These are phyloP conservation scores for Pterocles orientalis DNA, from an alignment of 2,113 vertebrate species.

Conservation along the genomic window DNA sequence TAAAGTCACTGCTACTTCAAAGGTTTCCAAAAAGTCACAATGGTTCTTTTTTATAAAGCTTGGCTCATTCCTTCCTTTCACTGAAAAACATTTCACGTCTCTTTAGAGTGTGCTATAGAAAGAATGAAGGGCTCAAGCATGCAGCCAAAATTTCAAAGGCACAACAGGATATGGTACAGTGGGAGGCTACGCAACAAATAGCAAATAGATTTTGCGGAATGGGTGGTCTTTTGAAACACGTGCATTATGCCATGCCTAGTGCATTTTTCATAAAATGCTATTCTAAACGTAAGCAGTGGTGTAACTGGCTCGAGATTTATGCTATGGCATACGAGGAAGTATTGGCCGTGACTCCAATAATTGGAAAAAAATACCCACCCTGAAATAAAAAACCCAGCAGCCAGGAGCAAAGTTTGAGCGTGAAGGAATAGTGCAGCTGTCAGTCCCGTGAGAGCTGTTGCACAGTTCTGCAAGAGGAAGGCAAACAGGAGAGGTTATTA, in stretches of 20 bases:
- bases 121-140: not conserved
- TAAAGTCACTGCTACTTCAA: not conserved
- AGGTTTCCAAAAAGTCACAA: not conserved
- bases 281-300: not conserved
- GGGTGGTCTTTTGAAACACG: not conserved
- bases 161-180: not conserved
- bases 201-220: not conserved
- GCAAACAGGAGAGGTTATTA: not conserved
- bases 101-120: not conserved
- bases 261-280: not conserved
- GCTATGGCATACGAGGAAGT: not conserved
- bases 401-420: not conserved
- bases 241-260: not conserved
- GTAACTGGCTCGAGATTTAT: not conserved
- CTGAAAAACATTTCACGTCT: not conserved
- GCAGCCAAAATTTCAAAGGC: not conserved
- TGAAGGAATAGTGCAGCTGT: not conserved
- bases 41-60: not conserved
- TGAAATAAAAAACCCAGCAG: not conserved
- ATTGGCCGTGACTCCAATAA: not conserved
- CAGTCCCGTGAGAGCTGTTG: not conserved
- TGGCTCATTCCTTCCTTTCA: not conserved
- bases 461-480: not conserved
- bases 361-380: fast-evolving
- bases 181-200: not conserved